Percentiles rank a stretch among this genome's conserved stretches.
Conservation (phyloP, 2,797 vertebrate species). For the Acrossocheilus wenchowensis region DNA sequence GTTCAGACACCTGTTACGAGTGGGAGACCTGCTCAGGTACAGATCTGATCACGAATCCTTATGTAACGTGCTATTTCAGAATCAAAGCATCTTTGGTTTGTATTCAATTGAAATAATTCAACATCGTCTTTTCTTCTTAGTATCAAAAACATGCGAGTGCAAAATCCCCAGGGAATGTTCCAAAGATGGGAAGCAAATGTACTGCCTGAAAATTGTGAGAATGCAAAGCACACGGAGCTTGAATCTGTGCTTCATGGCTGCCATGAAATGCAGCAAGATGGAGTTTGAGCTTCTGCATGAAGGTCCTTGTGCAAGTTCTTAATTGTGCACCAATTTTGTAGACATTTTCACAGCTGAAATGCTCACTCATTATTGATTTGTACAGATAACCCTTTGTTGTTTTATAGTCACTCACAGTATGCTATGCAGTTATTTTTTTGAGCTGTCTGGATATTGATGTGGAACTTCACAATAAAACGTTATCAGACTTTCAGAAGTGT, state of each 20-base stretch:
- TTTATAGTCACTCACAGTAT: constrained; percentile 16
- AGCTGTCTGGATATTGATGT: background rate
- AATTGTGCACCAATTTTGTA: background rate
- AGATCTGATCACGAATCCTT: background rate
- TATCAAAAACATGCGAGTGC: constrained; percentile 71
- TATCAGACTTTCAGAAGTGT: background rate
- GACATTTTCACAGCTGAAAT: background rate
- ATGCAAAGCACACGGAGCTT: constrained; percentile 63
- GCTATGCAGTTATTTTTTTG: background rate
- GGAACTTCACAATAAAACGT: constrained; percentile 1
- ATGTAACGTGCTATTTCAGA: background rate
- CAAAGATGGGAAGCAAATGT: constrained; percentile 56
- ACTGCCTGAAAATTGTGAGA: constrained; percentile 72
- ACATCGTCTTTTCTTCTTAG: constrained; percentile 59
- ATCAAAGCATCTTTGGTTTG: background rate
- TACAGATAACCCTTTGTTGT: constrained; percentile 6
- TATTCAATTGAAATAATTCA: constrained; percentile 4
- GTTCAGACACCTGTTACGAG: constrained; percentile 86
- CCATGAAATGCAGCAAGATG: constrained; percentile 70
- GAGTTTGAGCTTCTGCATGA: constrained; percentile 70
- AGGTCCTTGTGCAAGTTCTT: constrained; percentile 64
- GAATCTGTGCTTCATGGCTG: constrained; percentile 73
- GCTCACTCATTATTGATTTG: constrained; percentile 8
- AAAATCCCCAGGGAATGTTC: constrained; percentile 67
- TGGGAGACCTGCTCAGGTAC: constrained; percentile 91